Evolutionary conservation across 2,888 invertebrate genomes (phyloP).

Genomic region (Helleia helle): DNA sequence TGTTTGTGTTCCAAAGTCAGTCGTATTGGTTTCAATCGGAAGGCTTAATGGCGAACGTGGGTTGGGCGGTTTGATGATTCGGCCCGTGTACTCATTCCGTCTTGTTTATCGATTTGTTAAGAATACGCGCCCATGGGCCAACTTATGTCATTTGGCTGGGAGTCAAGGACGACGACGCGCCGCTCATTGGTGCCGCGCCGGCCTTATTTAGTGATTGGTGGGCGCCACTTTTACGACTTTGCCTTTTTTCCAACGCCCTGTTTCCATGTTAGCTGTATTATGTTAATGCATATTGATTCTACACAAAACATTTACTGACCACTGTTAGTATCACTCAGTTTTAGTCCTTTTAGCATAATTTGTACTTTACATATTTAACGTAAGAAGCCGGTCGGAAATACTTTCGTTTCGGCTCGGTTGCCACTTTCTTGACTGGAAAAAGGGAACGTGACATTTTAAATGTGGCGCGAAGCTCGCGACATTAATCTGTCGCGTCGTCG

Average conservation of each 20-base stretch:
- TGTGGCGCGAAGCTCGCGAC: conserved; percentile 65
- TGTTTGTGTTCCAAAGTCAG: conserved; percentile 7
- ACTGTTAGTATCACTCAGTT: not conserved
- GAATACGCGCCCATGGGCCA: conserved; percentile 70
- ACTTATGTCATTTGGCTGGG: conserved; percentile 72
- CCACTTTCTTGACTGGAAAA: conserved; percentile 56
- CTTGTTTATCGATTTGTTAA: conserved; percentile 68
- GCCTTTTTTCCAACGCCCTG: conserved; percentile 61
- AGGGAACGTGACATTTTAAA: conserved; percentile 70
- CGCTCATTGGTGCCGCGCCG: conserved; percentile 51
- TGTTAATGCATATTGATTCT: conserved; percentile 43
- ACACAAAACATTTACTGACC: conserved; percentile 26
- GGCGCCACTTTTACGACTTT: conserved; percentile 72
- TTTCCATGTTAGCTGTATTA: conserved; percentile 56
- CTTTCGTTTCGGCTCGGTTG: conserved; percentile 34
- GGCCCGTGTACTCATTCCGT: conserved; percentile 53
- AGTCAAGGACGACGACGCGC: conserved; percentile 66
- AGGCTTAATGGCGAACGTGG: conserved; percentile 31
- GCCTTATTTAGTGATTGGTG: conserved; percentile 72
- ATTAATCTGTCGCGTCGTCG: conserved; percentile 68
- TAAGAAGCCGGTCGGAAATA: too few species aligned
- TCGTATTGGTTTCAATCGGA: conserved; percentile 4
- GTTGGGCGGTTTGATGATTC: conserved; percentile 47
- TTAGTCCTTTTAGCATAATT: too few species aligned
- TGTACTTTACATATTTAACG: too few species aligned